These are phyloP conservation scores for Poeciliopsis occidentalis DNA, from an alignment of 2,113 vertebrate genomes.

Conservation along the genomic window DNA sequence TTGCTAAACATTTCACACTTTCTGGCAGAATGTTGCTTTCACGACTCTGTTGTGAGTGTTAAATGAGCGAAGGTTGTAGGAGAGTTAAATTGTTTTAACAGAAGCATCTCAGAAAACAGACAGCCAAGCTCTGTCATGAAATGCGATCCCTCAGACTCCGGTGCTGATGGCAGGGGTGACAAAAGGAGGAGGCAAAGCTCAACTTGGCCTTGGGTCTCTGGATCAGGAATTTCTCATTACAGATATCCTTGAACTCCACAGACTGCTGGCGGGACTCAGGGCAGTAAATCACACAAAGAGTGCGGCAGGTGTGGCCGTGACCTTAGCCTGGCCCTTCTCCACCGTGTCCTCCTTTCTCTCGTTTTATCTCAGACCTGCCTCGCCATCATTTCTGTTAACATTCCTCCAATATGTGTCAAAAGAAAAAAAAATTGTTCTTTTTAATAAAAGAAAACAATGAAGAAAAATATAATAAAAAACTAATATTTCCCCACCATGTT, in stretches of 20 bases:
- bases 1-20: not conserved
- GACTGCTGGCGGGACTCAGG: slow-evolving; percentile 42
- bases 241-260: slow-evolving; percentile 85
- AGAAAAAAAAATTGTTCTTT: not conserved
- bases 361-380: slow-evolving; percentile 15
- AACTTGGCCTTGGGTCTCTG: slow-evolving; percentile 75
- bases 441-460: too few species aligned
- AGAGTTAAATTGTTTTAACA: not conserved
- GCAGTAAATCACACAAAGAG: slow-evolving; percentile 84
- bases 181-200: slow-evolving; percentile 58
- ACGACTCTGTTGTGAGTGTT: not conserved
- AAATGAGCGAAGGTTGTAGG: not conserved
- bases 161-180: slow-evolving; percentile 63
- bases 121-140: not conserved
- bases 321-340: slow-evolving; percentile 58
- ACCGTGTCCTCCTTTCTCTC: slow-evolving; percentile 23
- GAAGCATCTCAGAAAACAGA: not conserved
- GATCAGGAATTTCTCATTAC: slow-evolving; percentile 86
- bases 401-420: not conserved
- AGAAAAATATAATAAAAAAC: too few species aligned
- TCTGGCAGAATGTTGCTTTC: not conserved
- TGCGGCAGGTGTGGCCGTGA: slow-evolving; percentile 80
- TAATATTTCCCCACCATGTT: too few species aligned
- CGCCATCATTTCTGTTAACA: slow-evolving; percentile 18
- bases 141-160: slow-evolving; percentile 35